Conservation (phyloP, 2,888 invertebrate genomes). For the Orgyia antiqua region DNA sequence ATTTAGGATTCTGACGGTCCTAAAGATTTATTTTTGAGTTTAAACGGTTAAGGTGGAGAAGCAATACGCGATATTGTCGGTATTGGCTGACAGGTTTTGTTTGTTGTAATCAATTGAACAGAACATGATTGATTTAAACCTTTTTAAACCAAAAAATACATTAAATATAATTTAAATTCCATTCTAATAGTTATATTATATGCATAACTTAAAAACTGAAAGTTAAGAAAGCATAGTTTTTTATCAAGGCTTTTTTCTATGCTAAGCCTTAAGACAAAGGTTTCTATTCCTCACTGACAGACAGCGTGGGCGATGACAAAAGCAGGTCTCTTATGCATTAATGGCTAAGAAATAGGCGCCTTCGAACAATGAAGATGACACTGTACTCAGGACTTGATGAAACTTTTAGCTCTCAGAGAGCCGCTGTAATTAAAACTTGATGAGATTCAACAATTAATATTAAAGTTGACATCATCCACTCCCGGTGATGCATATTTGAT, state of each 20-base stretch:
- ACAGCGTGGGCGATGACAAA: constrained; percentile 44
- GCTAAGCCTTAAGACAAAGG: constrained; percentile 36
- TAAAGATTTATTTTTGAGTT: too few species aligned
- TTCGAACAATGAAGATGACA: constrained; percentile 47
- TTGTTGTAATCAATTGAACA: too few species aligned
- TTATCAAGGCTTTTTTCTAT: constrained; percentile 27
- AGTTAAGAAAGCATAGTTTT: constrained; percentile 26
- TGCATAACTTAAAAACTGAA: too few species aligned
- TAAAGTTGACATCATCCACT: constrained; percentile 7
- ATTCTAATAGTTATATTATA: too few species aligned
- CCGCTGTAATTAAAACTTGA: constrained; percentile 24
- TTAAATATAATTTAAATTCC: too few species aligned
- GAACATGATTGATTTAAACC: too few species aligned
- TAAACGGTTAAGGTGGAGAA: too few species aligned
- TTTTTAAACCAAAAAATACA: too few species aligned
- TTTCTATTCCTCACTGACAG: constrained; percentile 33
- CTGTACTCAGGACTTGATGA: constrained; percentile 48
- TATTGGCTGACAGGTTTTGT: too few species aligned
- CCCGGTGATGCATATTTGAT: neutral
- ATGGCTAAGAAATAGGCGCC: constrained; percentile 37
- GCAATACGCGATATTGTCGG: too few species aligned
- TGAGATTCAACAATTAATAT: constrained; percentile 19
- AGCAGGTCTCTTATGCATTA: constrained; percentile 47
- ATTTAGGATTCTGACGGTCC: too few species aligned
- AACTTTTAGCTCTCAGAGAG: constrained; percentile 36